Evolutionary conservation across 2,797 vertebrate genomes (phyloP).

Genomic region (Falco rusticolus): DNA sequence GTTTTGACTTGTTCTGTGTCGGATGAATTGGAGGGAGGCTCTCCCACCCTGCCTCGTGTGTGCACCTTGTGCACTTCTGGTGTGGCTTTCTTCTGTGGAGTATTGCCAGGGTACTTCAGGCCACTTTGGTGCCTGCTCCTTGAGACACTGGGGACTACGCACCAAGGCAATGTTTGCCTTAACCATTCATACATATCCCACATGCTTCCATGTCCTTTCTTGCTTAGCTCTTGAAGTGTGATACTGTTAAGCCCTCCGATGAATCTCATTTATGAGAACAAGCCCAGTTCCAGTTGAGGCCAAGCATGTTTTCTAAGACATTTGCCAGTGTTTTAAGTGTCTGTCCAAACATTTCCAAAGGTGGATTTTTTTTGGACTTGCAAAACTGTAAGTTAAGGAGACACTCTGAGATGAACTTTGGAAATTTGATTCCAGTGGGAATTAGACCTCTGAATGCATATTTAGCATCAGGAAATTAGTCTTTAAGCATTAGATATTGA

Average conservation of each 20-base stretch:
- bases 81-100: background rate
- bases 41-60: background rate
- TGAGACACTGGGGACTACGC: rapidly evolving
- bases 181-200: background rate
- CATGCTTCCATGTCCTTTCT: background rate
- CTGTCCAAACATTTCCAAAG: background rate
- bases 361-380: background rate
- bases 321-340: background rate
- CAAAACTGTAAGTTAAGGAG: background rate
- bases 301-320: background rate
- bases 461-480: background rate
- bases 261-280: background rate
- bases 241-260: background rate
- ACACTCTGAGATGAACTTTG: background rate
- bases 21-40: background rate
- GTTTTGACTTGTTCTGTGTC: background rate
- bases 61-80: rapidly evolving
- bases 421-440: background rate
- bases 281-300: background rate
- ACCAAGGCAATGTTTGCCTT: background rate
- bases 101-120: background rate
- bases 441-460: background rate
- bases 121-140: background rate
- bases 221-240: background rate
- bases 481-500: background rate